Percentiles rank a stretch among this genome's conserved stretches.
phyloP scores from a whole-genome alignment of 2,888 invertebrate species.

The Brenthis hecate region DNA sequence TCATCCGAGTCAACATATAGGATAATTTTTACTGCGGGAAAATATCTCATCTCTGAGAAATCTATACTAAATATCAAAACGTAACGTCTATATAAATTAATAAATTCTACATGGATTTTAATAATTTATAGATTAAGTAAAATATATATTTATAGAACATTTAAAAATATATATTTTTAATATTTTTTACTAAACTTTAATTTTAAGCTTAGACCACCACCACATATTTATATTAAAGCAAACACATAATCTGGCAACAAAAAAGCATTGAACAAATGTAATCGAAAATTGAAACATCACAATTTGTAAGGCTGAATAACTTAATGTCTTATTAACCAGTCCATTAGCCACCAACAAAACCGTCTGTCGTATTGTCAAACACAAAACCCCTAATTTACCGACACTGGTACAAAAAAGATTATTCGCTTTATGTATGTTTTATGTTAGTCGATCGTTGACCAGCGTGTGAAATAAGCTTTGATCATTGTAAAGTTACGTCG shows the following conservation, averaged over 20 bases:
- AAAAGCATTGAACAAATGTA: slow-evolving; percentile 8
- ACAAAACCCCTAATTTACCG: slow-evolving; percentile 48
- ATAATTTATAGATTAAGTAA: too few species aligned
- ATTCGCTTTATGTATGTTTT: slow-evolving; percentile 43
- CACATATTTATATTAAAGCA: not conserved
- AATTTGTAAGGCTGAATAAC: slow-evolving; percentile 27
- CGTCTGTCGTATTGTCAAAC: slow-evolving; percentile 41
- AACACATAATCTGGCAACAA: slow-evolving; percentile 3
- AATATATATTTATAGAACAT: not conserved
- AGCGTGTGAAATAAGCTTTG: slow-evolving; percentile 49
- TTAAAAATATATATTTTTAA: not conserved
- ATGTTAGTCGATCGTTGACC: slow-evolving; percentile 41
- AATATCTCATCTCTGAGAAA: too few species aligned
- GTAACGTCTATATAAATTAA: too few species aligned
- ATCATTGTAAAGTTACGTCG: slow-evolving; percentile 31
- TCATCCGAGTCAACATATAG: too few species aligned
- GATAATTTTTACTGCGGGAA: too few species aligned
- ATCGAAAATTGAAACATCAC: slow-evolving; percentile 32
- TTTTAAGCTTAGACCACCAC: slow-evolving; percentile 10
- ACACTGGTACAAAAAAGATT: slow-evolving; percentile 45
- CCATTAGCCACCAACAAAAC: slow-evolving; percentile 47
- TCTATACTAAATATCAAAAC: too few species aligned
- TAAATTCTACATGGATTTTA: too few species aligned
- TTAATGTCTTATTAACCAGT: slow-evolving; percentile 45
- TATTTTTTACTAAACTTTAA: not conserved